Evolutionary conservation across 2,113 vertebrate species (phyloP), one percentile per base, ranked within the genome.

Genomic region (Dicrurus megarhynchus): DNA sequence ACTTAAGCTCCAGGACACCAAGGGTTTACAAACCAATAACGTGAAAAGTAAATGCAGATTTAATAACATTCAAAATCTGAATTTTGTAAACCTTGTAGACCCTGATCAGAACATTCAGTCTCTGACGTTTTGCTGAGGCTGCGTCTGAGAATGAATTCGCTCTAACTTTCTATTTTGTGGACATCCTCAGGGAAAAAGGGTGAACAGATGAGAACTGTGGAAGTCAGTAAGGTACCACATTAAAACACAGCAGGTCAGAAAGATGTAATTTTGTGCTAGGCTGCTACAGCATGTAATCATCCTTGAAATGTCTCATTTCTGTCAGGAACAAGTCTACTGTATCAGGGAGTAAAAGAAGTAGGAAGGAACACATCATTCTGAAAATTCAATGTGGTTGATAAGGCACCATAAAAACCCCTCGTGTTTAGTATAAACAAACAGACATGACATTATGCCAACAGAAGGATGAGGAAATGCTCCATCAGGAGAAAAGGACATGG

Each of bases 271-370:
- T 93, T 89, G 74, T 96, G 81, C 87, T 87, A 89, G 78, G 93
- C 37, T 94, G 91, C 91, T 80, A 16, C 44, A 87, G 70, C 74
- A 85, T 69, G 89, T 87, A 89, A 85, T 96, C 89, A 95, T 50
- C 91, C 94, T 87, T 95, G 78, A 94, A 96, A 91, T 83, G 70
- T 80, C 78, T 93, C 46, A 61, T 83, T 96, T 94, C 78, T 96
- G 75, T 93, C 75, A 77, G 86, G 91, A 94, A 32, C 89, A 90
- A 90, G 42, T 83, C 78, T 94, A 80, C 74, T 93, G 78, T 87
- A 80, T 63, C 50, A 85, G 74, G 56, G 77, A 91, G 70, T 33
- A 89, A 94, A 96, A 95, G 61, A 90, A 93, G 88, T 65, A 91
- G 71, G 67, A 93, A 91, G 55, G 71, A 95, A 94, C 75, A 94